phyloP scores from a whole-genome alignment of 2,797 vertebrate genomes.

The Lacerta agilis region DNA sequence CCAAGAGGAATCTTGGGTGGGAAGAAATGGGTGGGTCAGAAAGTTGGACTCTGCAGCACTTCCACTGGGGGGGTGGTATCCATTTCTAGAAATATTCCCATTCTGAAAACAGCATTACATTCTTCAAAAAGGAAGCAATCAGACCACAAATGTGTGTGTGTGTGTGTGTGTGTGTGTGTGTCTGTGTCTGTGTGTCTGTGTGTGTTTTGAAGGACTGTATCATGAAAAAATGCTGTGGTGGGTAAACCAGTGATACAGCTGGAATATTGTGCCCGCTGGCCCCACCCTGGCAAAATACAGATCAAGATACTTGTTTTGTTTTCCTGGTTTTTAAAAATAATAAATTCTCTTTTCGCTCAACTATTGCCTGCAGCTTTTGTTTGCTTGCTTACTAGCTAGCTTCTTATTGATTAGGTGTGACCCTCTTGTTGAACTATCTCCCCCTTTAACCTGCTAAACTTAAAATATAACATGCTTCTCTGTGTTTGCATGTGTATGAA shows the following conservation, averaged over 20 bases:
- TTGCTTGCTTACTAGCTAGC: neutral
- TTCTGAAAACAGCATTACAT: neutral
- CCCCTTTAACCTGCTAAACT: conserved; percentile 35
- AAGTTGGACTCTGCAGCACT: neutral
- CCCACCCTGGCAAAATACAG: neutral
- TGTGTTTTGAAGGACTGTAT: too few relatives aligned
- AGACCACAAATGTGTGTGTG: neutral
- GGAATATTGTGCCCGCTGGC: neutral
- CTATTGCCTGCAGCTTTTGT: conserved; percentile 37
- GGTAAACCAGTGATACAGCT: neutral
- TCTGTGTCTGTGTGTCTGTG: too few relatives aligned
- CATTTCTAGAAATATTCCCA: neutral
- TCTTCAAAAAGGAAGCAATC: neutral
- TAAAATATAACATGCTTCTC: conserved; percentile 1
- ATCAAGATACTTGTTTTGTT: neutral
- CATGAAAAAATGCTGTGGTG: neutral
- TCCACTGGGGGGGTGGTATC: neutral
- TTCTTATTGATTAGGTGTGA: neutral
- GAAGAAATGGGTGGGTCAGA: neutral
- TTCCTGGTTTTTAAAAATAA: neutral
- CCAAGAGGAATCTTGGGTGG: neutral
- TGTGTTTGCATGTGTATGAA: neutral
- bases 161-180: too few relatives aligned
- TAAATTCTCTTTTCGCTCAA: conserved; percentile 34
- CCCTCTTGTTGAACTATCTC: conserved; percentile 42